Base-by-base conservation (phyloP, 2,888 invertebrate species). In the Schizaphis graminum region DNA sequence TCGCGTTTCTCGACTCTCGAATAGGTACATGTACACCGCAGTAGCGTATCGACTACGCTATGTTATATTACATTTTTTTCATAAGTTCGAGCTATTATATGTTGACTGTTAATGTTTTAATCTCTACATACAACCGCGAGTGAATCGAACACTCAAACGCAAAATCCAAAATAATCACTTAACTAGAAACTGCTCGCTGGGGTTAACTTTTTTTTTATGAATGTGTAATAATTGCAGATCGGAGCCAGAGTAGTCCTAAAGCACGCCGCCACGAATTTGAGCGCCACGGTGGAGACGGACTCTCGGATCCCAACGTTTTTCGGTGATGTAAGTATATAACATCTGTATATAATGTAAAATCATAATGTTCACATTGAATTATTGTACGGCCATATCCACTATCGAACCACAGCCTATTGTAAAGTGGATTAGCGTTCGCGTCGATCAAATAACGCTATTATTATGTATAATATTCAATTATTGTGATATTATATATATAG, bases 301-400 rank as follows among this genome's bases (percentile, higher is more conserved):
- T 28, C n/a, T 28, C 41, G 28, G 24, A 41, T 89, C 16, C 11
- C 84, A 7, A 86, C 47, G 28, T 41, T 86, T 41, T 90, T 67
- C 41, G 94, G 94, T 8, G 4, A 89, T 26, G 94, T 94, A 49
- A 94, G 94, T 94, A 24, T 10, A 28, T 11, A 8, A 53, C 3
- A 77, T 77, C 7, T 8, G 24, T 41, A 3, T n/a, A 35, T 35
- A 67, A 16, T n/a, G 2, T 67, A 5, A 77, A 8, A 8, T 35
- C 35, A 21, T 53, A 53, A 21, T 53, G 49, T 49, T 49, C 5
- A 7, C n/a, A 0, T 5, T 16, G 35, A 16, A 77, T 77, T n/a
- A n/a, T n/a, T 21, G 35, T 77, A 16, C 5, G 77, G 7, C 7
- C 28, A 77, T 77, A 21, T 35, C 77, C 21, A 7, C 0, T 21